Conservation (phyloP, 2,797 vertebrate genomes). For the Scleropages formosus region DNA sequence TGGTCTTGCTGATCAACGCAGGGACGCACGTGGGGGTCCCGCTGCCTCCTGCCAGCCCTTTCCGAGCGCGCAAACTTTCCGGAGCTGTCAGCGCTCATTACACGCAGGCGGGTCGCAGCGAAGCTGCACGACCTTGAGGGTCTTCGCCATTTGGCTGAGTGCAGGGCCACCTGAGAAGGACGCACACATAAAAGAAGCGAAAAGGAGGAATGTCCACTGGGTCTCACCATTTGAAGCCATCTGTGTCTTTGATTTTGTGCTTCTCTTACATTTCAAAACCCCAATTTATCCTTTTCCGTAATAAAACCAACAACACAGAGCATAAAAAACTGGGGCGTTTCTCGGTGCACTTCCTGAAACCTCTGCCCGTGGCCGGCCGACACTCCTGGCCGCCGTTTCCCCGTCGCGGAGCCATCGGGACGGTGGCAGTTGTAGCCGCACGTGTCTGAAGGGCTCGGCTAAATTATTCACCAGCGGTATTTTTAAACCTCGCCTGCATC, state of each 20-base stretch:
- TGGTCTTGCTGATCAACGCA: not conserved
- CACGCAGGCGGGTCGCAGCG: not conserved
- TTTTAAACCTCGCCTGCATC: constrained; percentile 22
- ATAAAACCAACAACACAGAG: no score
- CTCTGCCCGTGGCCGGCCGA: no score
- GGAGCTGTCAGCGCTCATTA: not conserved
- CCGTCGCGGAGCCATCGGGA: not conserved
- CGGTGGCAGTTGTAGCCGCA: not conserved
- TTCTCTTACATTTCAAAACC: no score
- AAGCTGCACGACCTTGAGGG: not conserved
- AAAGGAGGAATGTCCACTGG: no score
- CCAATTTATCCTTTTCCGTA: no score
- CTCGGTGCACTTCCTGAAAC: no score
- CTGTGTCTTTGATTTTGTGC: no score
- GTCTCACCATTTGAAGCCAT: no score
- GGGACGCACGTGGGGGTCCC: not conserved
- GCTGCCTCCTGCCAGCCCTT: not conserved
- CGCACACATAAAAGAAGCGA: not conserved
- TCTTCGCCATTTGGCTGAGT: not conserved
- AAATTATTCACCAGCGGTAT: constrained; percentile 26
- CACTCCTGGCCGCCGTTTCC: not conserved
- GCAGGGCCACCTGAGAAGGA: not conserved
- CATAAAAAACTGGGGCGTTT: no score
- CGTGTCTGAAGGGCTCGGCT: constrained; percentile 1
- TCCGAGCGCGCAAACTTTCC: not conserved